phyloP scores from a whole-genome alignment of 1,140 invertebrate species.

The Polyergus mexicanus region DNA sequence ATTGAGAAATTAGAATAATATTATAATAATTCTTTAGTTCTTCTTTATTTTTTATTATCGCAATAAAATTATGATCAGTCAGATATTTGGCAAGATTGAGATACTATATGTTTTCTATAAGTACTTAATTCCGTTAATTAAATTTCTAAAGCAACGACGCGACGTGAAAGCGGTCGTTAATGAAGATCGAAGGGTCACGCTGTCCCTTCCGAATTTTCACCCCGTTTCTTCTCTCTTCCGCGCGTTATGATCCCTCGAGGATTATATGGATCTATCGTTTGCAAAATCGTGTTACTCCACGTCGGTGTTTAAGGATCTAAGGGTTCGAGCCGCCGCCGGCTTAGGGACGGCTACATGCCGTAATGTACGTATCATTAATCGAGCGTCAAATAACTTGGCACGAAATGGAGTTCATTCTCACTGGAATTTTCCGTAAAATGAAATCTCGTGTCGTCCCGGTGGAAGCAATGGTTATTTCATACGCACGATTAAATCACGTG shows the following conservation, averaged over 20 bases:
- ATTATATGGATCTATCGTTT: constrained; percentile 76
- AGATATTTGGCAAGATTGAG: neutral
- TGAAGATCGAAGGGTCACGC: constrained; percentile 52
- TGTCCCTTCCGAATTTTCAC: constrained; percentile 67
- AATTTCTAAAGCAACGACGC: constrained; percentile 20
- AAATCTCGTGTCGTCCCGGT: constrained; percentile 28
- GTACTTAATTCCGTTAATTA: neutral
- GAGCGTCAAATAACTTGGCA: constrained; percentile 75
- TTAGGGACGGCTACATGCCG: constrained; percentile 70
- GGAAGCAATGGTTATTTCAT: constrained; percentile 21
- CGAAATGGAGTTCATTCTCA: constrained; percentile 71
- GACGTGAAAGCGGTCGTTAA: constrained; percentile 2
- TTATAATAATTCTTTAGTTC: neutral
- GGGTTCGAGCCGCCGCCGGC: constrained; percentile 65
- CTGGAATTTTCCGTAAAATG: constrained; percentile 72
- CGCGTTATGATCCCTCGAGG: constrained; percentile 65
- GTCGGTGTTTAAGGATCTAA: constrained; percentile 71
- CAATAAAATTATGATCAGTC: neutral
- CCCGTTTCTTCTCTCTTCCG: constrained; percentile 53
- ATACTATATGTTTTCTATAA: neutral
- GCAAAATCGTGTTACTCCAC: constrained; percentile 74
- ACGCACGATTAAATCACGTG: constrained; percentile 23
- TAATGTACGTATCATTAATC: constrained; percentile 77
- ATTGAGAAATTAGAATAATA: neutral
- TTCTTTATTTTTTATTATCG: neutral